Percentiles rank a stretch among this genome's conserved stretches.
phyloP scores from a whole-genome alignment of 2,888 invertebrate species.

The Dolomedes plantarius region DNA sequence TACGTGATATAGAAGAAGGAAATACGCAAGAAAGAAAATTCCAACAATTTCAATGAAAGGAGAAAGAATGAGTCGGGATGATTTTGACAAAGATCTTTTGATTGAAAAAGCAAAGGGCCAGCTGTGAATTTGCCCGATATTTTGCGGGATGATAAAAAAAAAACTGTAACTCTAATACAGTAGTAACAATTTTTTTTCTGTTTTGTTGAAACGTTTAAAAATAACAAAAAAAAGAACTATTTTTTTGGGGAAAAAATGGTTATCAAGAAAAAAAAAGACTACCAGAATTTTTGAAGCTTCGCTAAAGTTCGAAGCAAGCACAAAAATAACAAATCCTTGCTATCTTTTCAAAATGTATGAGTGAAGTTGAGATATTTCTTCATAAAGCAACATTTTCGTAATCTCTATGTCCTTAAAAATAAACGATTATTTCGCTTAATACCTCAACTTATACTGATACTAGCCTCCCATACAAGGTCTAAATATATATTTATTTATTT shows the following conservation, averaged over 20 bases:
- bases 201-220: not conserved
- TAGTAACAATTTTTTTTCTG: not conserved
- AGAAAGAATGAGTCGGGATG: not conserved
- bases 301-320: too few relatives aligned
- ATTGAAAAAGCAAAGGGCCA: not conserved
- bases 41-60: not conserved
- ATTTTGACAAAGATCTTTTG: slow-evolving; percentile 9
- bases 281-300: not conserved
- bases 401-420: too few relatives aligned
- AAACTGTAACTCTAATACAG: not conserved
- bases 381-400: too few relatives aligned
- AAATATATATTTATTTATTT: too few relatives aligned
- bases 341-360: too few relatives aligned
- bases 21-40: not conserved
- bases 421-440: too few relatives aligned
- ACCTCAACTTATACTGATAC: too few relatives aligned
- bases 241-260: not conserved
- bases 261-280: not conserved
- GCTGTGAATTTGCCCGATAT: not conserved
- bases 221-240: not conserved
- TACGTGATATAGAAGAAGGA: not conserved
- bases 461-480: too few relatives aligned
- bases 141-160: not conserved
- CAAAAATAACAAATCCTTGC: too few relatives aligned
- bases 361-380: too few relatives aligned